phyloP scores from a whole-genome alignment of 1,140 invertebrate genomes.

The Eupristina koningsbergeri region DNA sequence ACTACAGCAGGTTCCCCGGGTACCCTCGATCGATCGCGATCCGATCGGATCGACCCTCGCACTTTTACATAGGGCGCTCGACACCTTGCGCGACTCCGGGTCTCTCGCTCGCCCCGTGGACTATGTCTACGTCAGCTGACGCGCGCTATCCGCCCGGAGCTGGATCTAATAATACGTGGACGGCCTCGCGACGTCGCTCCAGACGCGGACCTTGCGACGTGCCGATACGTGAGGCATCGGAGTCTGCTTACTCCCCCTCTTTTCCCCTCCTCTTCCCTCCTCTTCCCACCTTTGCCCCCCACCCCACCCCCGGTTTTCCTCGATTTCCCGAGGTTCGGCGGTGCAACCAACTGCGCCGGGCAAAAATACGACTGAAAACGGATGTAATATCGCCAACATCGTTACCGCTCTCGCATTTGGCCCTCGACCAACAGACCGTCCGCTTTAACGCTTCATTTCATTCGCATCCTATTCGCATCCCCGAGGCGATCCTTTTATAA shows the following conservation, averaged over 20 bases:
- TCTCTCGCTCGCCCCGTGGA: too few species aligned
- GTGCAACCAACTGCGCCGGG: neutral
- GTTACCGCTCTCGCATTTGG: constrained; percentile 1
- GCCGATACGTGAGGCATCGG: neutral
- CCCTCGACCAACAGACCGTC: neutral
- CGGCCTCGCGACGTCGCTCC: constrained; percentile 43
- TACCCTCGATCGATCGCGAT: neutral
- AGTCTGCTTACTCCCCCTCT: neutral
- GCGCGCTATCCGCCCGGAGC: constrained; percentile 7
- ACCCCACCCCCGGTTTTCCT: too few species aligned
- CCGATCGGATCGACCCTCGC: neutral
- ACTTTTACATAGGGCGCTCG: neutral
- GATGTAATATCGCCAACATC: constrained; percentile 17
- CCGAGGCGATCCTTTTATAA: constrained; percentile 17
- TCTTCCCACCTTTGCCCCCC: neutral
- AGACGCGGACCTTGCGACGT: constrained; percentile 18
- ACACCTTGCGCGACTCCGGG: neutral
- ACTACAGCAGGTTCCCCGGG: neutral
- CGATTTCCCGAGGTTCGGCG: neutral
- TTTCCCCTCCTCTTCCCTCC: neutral
- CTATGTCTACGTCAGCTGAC: neutral
- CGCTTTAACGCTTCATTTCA: neutral
- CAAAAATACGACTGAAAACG: constrained; percentile 16
- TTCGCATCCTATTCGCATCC: constrained; percentile 5
- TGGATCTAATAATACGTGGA: constrained; percentile 52